Evolutionary conservation across 1,140 invertebrate species (phyloP).

Genomic region (Yoshiicerus persimilis): DNA sequence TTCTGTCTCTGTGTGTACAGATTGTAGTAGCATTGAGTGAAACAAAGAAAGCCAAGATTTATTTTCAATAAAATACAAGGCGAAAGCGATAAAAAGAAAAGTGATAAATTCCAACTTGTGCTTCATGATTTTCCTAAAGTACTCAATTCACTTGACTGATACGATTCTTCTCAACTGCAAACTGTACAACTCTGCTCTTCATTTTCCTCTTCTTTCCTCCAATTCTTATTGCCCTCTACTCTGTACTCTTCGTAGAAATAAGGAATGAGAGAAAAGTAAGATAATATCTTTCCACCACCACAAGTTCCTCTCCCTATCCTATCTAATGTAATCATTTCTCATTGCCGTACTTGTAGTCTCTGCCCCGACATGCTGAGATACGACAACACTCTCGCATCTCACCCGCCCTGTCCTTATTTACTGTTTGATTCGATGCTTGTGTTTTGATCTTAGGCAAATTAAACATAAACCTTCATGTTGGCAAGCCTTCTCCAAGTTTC

Average conservation of each 20-base stretch:
- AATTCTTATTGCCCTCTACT: background rate
- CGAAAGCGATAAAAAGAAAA: conserved; percentile 20
- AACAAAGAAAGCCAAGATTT: conserved; percentile 17
- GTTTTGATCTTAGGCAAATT: background rate
- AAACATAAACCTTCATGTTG: background rate
- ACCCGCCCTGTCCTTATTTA: background rate
- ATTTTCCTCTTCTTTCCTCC: background rate
- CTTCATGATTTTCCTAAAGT: conserved; percentile 22
- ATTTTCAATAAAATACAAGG: conserved; percentile 19
- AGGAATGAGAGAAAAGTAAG: background rate
- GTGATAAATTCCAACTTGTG: conserved; percentile 17
- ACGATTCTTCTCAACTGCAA: background rate
- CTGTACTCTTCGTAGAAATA: background rate
- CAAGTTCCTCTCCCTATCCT: background rate
- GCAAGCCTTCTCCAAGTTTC: background rate
- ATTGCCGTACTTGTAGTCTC: background rate
- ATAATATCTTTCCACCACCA: background rate
- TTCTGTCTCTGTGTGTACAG: background rate
- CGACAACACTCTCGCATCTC: background rate
- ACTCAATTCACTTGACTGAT: conserved; percentile 16
- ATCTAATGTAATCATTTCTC: background rate
- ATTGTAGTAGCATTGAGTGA: background rate
- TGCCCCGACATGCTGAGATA: background rate
- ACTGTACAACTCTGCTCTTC: background rate
- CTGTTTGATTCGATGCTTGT: background rate